Evolutionary conservation across 1,140 invertebrate species (phyloP).

Genomic region (Papilio helenus): DNA sequence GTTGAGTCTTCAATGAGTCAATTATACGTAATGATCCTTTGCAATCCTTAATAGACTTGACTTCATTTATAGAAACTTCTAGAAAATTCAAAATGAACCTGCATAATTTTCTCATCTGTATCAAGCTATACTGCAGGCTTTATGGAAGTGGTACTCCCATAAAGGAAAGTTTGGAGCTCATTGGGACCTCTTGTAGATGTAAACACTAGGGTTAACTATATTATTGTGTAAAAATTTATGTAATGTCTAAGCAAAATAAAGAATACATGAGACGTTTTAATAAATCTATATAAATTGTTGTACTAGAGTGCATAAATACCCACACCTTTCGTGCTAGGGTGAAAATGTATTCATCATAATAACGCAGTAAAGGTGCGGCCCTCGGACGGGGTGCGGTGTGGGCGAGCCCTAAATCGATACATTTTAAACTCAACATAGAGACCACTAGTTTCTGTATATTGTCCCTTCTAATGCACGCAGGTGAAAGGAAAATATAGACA

Average conservation of each 20-base stretch:
- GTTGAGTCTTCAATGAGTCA: background rate
- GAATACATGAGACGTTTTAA: background rate
- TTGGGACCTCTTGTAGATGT: too few relatives aligned
- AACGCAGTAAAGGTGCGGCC: constrained; percentile 16
- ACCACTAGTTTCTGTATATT: background rate
- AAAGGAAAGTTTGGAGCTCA: too few relatives aligned
- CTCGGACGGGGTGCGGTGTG: constrained; percentile 31
- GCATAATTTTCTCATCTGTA: too few relatives aligned
- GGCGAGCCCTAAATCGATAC: constrained; percentile 36
- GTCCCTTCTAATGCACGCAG: constrained; percentile 36
- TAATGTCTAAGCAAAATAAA: background rate
- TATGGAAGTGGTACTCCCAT: background rate
- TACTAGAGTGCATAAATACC: background rate
- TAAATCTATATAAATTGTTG: background rate
- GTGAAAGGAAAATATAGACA: constrained; percentile 26
- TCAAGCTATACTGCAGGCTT: too few relatives aligned
- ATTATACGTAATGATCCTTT: constrained; percentile 14
- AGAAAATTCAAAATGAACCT: background rate
- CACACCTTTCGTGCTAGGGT: background rate
- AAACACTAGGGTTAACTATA: too few relatives aligned
- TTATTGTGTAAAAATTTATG: background rate
- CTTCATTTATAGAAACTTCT: background rate
- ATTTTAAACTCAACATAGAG: constrained; percentile 24
- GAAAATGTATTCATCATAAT: constrained; percentile 26
- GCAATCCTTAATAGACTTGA: background rate